Evolutionary conservation across 2,797 vertebrate genomes (phyloP).

Genomic region (Tapera naevia): DNA sequence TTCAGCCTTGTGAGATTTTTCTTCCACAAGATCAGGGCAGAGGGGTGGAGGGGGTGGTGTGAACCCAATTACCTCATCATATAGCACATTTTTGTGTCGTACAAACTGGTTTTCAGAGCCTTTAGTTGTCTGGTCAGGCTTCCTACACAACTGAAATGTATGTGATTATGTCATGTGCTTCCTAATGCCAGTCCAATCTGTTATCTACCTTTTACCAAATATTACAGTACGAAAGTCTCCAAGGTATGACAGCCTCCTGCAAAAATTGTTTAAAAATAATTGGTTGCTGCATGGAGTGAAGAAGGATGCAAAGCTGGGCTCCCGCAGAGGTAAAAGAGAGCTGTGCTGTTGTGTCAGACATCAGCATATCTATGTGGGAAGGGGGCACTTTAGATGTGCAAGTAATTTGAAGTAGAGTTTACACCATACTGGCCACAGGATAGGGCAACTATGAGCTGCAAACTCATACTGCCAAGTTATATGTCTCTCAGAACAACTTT

Average conservation of each 20-base stretch:
- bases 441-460: not conserved
- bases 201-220: not conserved
- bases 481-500: not conserved
- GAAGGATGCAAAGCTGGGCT: not conserved
- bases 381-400: not conserved
- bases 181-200: not conserved
- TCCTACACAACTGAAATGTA: not conserved
- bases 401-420: not conserved
- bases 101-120: not conserved
- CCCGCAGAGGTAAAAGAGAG: not conserved
- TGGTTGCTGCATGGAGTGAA: not conserved
- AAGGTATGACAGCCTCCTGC: not conserved
- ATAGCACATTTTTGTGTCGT: not conserved
- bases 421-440: not conserved
- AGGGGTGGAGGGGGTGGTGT: not conserved
- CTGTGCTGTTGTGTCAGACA: not conserved
- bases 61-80: not conserved
- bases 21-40: not conserved
- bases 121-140: not conserved
- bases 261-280: not conserved
- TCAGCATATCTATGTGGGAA: not conserved
- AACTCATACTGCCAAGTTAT: not conserved
- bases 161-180: not conserved
- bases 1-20: slow-evolving; percentile 11
- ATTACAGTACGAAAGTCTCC: not conserved